Conservation (phyloP, 1,140 invertebrate species). For the Tetramorium parvispinum region DNA sequence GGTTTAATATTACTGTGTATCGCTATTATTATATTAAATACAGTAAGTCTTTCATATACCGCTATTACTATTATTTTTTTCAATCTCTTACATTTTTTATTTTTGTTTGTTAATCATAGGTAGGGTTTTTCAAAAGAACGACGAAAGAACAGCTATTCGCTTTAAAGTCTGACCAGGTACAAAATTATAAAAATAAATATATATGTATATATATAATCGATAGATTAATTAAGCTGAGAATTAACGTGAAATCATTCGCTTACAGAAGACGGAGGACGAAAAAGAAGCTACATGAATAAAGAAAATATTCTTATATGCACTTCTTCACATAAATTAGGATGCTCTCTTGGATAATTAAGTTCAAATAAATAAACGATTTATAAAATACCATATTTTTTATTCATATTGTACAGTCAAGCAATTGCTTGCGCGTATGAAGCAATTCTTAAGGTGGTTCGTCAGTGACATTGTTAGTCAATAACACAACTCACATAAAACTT, state of each 20-base stretch:
- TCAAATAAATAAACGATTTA: not conserved
- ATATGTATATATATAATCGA: not conserved
- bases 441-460: too few relatives aligned
- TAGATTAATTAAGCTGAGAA: not conserved
- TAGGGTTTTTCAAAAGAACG: conserved; percentile 64
- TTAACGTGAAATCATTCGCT: conserved; percentile 1
- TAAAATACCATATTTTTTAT: not conserved
- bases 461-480: too few relatives aligned
- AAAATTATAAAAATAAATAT: not conserved
- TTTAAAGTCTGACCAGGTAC: conserved; percentile 8
- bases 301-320: not conserved
- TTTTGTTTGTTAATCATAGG: conserved; percentile 44
- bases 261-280: not conserved
- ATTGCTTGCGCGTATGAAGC: not conserved
- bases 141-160: conserved; percentile 26
- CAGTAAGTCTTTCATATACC: conserved; percentile 63
- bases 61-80: not conserved
- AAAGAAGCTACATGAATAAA: not conserved
- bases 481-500: too few relatives aligned
- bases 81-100: not conserved
- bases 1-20: conserved; percentile 79
- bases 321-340: not conserved
- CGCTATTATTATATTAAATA: conserved; percentile 74
- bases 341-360: not conserved
- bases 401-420: not conserved